Percentiles rank a stretch among this genome's conserved stretches.
Conservation (phyloP, 2,888 invertebrate species). For the Nezara viridula region DNA sequence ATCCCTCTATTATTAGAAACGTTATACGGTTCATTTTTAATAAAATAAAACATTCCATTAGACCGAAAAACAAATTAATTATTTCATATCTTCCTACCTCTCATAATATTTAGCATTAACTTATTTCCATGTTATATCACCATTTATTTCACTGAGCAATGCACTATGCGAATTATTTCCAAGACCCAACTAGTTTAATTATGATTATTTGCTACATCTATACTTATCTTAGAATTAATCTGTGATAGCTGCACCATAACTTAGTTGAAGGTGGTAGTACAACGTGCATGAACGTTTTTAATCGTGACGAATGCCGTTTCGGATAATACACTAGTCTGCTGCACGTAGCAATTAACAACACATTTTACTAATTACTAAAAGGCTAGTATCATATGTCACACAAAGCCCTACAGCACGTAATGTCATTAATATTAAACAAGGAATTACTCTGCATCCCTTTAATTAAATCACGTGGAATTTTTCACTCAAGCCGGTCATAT, state of each 20-base stretch:
- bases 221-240: background rate
- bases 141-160: no score
- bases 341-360: slow-evolving; percentile 13
- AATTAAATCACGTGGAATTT: background rate
- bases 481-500: no score
- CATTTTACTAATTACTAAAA: slow-evolving; percentile 23
- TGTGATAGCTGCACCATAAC: background rate
- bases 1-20: no score
- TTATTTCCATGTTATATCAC: no score
- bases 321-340: background rate
- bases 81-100: no score
- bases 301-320: background rate
- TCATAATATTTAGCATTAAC: no score
- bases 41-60: no score
- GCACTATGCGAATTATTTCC: no score
- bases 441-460: background rate
- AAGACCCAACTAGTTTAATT: no score
- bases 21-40: no score
- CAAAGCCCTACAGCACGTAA: background rate
- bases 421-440: background rate
- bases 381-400: slow-evolving; percentile 1
- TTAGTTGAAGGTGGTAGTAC: background rate
- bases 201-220: background rate
- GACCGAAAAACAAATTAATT: no score
- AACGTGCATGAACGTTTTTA: background rate